Percentiles rank a stretch among this genome's conserved stretches.
phyloP scores from a whole-genome alignment of 2,113 vertebrate species.

The Misgurnus anguillicaudatus region DNA sequence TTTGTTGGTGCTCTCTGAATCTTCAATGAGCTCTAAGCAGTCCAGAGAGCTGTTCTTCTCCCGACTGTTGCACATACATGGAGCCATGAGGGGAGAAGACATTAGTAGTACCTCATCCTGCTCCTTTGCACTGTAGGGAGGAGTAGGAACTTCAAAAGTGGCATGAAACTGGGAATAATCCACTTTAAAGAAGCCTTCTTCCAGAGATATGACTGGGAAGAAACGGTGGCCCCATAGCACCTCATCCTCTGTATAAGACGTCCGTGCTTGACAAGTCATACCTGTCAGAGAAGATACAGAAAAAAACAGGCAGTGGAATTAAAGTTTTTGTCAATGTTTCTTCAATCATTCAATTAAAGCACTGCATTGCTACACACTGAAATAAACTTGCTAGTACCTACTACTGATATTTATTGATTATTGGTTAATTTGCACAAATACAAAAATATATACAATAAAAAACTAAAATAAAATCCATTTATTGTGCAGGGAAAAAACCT shows the following conservation, averaged over 20 bases:
- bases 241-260: constrained; percentile 97
- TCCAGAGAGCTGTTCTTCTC: constrained; percentile 93
- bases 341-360: no score
- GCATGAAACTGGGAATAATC: constrained; percentile 99
- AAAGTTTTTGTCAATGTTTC: constrained; percentile 4
- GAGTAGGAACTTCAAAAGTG: constrained; percentile 94
- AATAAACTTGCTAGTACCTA: no score
- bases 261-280: constrained; percentile 98
- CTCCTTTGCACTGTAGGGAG: constrained; percentile 97
- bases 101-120: constrained; percentile 95
- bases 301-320: constrained; percentile 24
- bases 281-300: constrained; percentile 70
- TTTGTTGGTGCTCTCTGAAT: constrained; percentile 83
- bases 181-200: constrained; percentile 98
- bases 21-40: constrained; percentile 91
- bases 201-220: constrained; percentile 96
- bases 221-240: constrained; percentile 99
- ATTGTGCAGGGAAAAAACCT: no score
- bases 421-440: no score
- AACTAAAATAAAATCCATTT: no score
- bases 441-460: no score
- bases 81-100: constrained; percentile 94
- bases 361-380: no score
- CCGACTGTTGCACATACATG: constrained; percentile 92
- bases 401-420: no score